Evolutionary conservation across 2,113 vertebrate genomes (phyloP), one percentile per base, ranked within the genome.

Genomic region (Clarias macrocephalus): DNA sequence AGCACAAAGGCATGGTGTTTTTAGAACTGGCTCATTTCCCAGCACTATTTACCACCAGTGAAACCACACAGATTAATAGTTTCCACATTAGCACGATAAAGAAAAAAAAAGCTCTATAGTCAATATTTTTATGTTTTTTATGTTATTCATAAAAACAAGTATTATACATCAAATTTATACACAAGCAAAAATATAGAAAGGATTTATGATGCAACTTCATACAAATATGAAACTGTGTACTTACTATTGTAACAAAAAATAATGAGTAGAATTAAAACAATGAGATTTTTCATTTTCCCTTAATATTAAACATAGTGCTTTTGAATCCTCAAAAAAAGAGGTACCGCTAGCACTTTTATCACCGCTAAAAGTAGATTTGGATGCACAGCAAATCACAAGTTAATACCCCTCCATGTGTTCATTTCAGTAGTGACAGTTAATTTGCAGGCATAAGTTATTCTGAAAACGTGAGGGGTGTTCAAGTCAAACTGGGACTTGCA

Each of bases 1-100:
- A 82, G 79, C 87, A 87, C 82, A 88, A 82, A 86, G 73, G 9
- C 28, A 81, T 16, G 28, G 66, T 63, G 42, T 83, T 70, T 28
- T 6, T 42, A 30, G 16, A 33, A 70, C 23, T 62, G 30, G 60
- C 28, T 68, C 21, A 62, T 60, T 75, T 75, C 65, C 42, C 30
- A 59, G 18, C 66, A 25, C 65, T 54, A 56, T 56, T 72, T 82
- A 72, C 66, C 37, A 73, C 15, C 80, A 63, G 68, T 59, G 4
- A 52, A 82, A 62, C 57, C 25, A 68, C 60, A 80, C 48, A 33
- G 60, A 66, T 37, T n/a, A 33, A n/a, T 68, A 33, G 52, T 80
- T 63, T 79, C 57, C 28, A 57, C 21, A 21, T 62, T 54, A 63
- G 57, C 1, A 5, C 54, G 19, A 48, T 42, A 75, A 70, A 68